phyloP scores from a whole-genome alignment of 2,888 invertebrate species.

The Rhagium mordax region DNA sequence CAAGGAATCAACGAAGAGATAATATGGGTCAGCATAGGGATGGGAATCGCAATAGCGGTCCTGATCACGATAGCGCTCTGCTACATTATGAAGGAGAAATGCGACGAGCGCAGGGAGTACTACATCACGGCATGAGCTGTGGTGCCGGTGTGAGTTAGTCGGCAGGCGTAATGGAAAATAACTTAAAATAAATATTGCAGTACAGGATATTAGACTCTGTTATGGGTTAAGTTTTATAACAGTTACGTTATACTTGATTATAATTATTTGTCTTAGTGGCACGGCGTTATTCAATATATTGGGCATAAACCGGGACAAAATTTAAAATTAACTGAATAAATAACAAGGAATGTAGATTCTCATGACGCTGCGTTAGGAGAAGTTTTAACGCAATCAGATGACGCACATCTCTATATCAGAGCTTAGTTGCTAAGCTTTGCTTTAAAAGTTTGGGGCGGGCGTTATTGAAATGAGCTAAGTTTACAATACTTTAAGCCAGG shows the following conservation, averaged over 20 bases:
- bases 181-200: not conserved
- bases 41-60: slow-evolving; percentile 87
- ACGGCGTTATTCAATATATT: not conserved
- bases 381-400: too few relatives aligned
- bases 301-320: not conserved
- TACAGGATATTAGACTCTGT: not conserved
- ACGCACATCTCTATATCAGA: too few relatives aligned
- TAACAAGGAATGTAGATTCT: too few relatives aligned
- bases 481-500: too few relatives aligned
- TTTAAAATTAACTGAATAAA: too few relatives aligned
- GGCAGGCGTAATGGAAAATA: not conserved
- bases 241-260: not conserved
- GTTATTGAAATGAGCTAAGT: too few relatives aligned
- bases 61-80: slow-evolving; percentile 87
- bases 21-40: slow-evolving; percentile 91
- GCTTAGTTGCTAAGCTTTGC: too few relatives aligned
- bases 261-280: not conserved
- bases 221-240: not conserved
- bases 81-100: slow-evolving; percentile 87
- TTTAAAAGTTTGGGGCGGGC: too few relatives aligned
- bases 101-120: slow-evolving; percentile 82
- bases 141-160: slow-evolving; percentile 54
- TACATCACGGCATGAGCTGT: slow-evolving; percentile 79
- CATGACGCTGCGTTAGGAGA: too few relatives aligned
- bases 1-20: slow-evolving; percentile 91